Conservation (phyloP, 1,140 invertebrate species). For the Oreohelix idahoensis region DNA sequence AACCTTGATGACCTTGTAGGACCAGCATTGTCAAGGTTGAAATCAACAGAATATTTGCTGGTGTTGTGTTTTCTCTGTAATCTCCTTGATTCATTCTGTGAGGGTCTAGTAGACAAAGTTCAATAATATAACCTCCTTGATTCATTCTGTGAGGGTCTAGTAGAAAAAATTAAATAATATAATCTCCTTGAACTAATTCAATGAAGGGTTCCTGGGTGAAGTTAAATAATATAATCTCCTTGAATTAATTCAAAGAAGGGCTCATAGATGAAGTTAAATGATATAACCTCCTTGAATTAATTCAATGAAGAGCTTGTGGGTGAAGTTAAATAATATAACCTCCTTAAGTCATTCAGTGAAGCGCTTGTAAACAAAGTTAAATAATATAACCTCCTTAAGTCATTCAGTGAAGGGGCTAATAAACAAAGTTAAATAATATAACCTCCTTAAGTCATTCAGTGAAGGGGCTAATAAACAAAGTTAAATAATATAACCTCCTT, state of each 20-base stretch:
- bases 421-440: no score
- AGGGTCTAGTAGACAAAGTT: no score
- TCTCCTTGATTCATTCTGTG: conserved; percentile 22
- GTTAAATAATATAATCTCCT: conserved; percentile 12
- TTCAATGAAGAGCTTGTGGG: no score
- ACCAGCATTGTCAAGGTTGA: background rate
- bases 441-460: no score
- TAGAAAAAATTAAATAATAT: no score
- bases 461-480: no score
- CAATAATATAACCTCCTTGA: conserved; percentile 21
- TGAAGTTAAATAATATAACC: no score
- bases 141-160: conserved; percentile 6
- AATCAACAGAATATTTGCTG: conserved; percentile 11
- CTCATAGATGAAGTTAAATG: no score
- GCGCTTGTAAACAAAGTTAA: no score
- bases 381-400: conserved; percentile 20
- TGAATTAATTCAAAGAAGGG: conserved; percentile 20
- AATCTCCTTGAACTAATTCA: conserved; percentile 23
- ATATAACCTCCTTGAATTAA: no score
- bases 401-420: conserved; percentile 8
- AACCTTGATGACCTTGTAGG: conserved; percentile 6
- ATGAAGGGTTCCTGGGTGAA: no score
- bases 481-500: no score
- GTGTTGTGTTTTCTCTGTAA: background rate
- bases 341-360: conserved; percentile 18